Base-by-base conservation (phyloP, 2,888 invertebrate genomes). In the Polydesmus complanatus region DNA sequence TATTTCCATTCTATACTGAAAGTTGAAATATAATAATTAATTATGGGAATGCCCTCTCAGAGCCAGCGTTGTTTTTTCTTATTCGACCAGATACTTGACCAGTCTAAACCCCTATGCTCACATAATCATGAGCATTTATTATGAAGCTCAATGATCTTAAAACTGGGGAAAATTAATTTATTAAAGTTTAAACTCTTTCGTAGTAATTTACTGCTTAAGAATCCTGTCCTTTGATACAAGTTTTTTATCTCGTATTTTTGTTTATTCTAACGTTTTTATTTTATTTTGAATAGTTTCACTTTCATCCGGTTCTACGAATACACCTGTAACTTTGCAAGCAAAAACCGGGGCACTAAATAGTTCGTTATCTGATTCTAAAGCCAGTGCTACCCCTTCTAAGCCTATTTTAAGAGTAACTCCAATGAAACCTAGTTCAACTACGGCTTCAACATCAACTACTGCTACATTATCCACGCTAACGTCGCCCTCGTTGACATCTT, bases 241-340 rank as follows among this genome's bases (percentile, higher is more conserved):
- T 62, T 22, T 63, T 50, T 65, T 5, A 37, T 5, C n/a, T n/a
- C n/a, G n/a, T n/a, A n/a, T n/a, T n/a, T n/a, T n/a, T n/a, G n/a
- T n/a, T n/a, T n/a, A 37, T 37, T 37, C 14, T 37, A 37, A 37
- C 14, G 37, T 8, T 14, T n/a, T 37, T 37, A 72, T 48, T 69
- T 75, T 70, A n/a, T 19, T 70, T 72, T 37, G 37, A n/a, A n/a
- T 37, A 37, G 37, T 37, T 5, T 37, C 37, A 8, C 14, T 37
- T 5, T 37, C 37, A 8, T 5, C 8, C 5, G 37, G 5, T 37
- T 37, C 37, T 5, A 8, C 37, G 5, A 14, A 5, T 37, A 14
- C 8, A 14, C 8, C 37, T 37, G 37, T 37, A 8, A 14, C 37
- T 37, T n/a, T n/a, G n/a, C n/a, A n/a, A n/a, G n/a, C n/a, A n/a